These are phyloP conservation scores for Phocoena phocoena DNA, from an alignment of 2,113 vertebrate species.

Conservation along the genomic window DNA sequence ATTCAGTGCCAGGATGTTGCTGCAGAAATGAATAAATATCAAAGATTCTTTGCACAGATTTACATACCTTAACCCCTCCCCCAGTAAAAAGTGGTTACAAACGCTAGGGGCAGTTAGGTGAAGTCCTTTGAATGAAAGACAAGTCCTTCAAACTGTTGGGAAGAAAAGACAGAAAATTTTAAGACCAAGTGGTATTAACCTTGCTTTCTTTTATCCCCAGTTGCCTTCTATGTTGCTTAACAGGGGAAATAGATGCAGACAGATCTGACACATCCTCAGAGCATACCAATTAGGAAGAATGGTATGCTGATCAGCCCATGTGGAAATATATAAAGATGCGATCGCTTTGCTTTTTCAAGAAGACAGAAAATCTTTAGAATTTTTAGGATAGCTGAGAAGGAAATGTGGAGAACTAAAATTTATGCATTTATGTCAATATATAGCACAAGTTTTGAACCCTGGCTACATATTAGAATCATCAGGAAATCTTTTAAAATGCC, in stretches of 20 bases:
- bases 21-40: not conserved
- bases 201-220: not conserved
- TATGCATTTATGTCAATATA: not conserved
- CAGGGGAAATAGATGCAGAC: not conserved
- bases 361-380: conserved; percentile 31
- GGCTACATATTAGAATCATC: not conserved
- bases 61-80: not conserved
- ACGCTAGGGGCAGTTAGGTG: not conserved
- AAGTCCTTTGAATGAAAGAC: not conserved
- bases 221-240: not conserved
- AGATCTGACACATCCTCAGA: not conserved
- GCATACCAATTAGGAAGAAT: not conserved
- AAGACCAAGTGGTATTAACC: not conserved
- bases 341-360: not conserved
- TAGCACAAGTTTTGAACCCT: not conserved
- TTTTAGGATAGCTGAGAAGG: not conserved
- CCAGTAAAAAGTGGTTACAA: not conserved
- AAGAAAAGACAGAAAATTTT: not conserved
- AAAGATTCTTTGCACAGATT: not conserved
- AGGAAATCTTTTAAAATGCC: not conserved
- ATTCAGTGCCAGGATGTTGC: not conserved
- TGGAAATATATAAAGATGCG: not conserved
- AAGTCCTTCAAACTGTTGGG: not conserved
- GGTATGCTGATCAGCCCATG: not conserved
- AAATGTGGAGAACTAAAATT: not conserved